A percentile compares a stretch with the other conserved stretches of the same genome.
Evolutionary conservation across 2,888 invertebrate species (phyloP).

Genomic region (Drosophila nr. perissopoda): DNA sequence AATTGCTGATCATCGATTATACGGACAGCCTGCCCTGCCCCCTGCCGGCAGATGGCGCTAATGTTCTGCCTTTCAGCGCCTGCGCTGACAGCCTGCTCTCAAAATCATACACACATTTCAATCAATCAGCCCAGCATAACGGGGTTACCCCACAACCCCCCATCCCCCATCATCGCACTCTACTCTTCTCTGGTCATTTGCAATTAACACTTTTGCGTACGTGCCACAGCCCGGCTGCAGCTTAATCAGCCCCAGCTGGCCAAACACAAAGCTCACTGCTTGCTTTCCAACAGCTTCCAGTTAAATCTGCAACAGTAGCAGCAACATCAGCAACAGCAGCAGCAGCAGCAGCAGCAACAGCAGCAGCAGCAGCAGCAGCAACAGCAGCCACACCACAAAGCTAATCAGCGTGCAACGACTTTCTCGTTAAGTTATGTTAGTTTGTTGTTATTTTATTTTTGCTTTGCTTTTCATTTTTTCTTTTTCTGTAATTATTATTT

Average conservation of each 20-base stretch:
- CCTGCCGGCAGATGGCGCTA: conserved; percentile 5
- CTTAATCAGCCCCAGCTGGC: conserved; percentile 46
- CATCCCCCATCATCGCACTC: neutral
- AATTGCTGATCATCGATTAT: conserved; percentile 71
- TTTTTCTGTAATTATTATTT: conserved; percentile 73
- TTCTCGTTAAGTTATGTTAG: conserved; percentile 62
- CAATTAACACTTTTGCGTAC: conserved; percentile 82
- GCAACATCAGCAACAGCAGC: neutral
- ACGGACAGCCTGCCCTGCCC: conserved; percentile 20
- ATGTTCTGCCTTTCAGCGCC: conserved; percentile 33
- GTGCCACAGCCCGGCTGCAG: conserved; percentile 66
- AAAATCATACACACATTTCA: conserved; percentile 40
- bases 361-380: neutral
- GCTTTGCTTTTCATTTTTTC: conserved; percentile 26
- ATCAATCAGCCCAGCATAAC: conserved; percentile 48
- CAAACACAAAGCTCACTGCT: conserved; percentile 23
- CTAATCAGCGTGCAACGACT: conserved; percentile 79
- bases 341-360: conserved; percentile 12
- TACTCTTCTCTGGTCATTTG: conserved; percentile 68
- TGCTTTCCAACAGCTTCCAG: conserved; percentile 19
- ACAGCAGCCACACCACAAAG: conserved; percentile 63
- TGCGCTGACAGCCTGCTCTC: conserved; percentile 46
- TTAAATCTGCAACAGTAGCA: conserved; percentile 37
- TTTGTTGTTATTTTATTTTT: conserved; percentile 10
- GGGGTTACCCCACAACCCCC: conserved; percentile 20